These are phyloP conservation scores for Macquaria australasica DNA, from an alignment of 2,113 vertebrate species.

Conservation along the genomic window DNA sequence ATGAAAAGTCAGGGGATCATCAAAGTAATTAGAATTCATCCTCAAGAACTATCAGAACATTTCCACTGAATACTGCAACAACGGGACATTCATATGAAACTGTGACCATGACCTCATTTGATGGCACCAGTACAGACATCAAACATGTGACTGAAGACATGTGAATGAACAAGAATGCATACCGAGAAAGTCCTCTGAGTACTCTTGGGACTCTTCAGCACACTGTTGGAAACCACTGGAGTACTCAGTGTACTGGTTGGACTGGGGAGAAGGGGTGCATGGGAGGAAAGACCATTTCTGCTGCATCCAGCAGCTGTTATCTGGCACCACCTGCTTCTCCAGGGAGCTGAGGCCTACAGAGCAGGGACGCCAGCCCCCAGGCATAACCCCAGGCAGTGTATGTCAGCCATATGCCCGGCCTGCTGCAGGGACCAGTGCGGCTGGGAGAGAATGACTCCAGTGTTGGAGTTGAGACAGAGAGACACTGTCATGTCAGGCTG, in stretches of 20 bases:
- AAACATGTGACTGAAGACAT: conserved; percentile 17
- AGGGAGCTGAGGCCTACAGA: conserved; percentile 49
- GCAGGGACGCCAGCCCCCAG: conserved; percentile 47
- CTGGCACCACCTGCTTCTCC: conserved; percentile 64
- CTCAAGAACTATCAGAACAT: neutral
- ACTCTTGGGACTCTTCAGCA: conserved; percentile 2
- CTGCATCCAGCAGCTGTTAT: conserved; percentile 65
- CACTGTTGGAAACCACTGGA: conserved; percentile 8
- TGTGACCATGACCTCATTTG: conserved; percentile 1
- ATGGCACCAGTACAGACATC: conserved; percentile 2
- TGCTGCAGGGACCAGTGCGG: conserved; percentile 36
- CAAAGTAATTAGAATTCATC: neutral
- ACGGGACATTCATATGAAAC: conserved; percentile 4
- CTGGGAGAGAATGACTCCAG: conserved; percentile 56
- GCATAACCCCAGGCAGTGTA: conserved; percentile 60
- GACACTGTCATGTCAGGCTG: conserved; percentile 20
- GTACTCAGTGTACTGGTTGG: neutral
- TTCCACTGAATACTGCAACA: neutral
- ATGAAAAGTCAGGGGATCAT: neutral
- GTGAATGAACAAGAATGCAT: neutral
- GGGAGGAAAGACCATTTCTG: conserved; percentile 28
- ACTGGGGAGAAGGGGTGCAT: neutral
- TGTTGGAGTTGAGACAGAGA: conserved; percentile 58
- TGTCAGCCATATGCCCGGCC: conserved; percentile 64
- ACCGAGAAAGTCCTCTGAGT: neutral